A percentile compares a stretch with the other conserved stretches of the same genome.
These are phyloP conservation scores for Drosophila prolongata DNA, from an alignment of 2,888 invertebrate genomes.

Conservation along the genomic window DNA sequence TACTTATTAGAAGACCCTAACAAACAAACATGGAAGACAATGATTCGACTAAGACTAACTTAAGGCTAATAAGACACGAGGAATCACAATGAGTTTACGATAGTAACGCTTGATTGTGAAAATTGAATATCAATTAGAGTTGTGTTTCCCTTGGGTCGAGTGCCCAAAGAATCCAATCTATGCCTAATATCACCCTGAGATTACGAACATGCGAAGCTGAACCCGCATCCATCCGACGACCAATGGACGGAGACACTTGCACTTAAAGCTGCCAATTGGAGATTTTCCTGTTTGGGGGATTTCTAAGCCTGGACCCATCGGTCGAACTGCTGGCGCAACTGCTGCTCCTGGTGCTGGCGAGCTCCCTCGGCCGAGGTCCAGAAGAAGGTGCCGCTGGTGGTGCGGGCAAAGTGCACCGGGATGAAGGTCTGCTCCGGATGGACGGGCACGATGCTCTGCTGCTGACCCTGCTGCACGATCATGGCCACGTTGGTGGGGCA, in stretches of 20 bases:
- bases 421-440: slow-evolving; percentile 80
- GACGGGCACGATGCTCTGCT: slow-evolving; percentile 82
- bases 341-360: slow-evolving; percentile 65
- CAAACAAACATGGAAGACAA: slow-evolving; percentile 82
- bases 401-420: slow-evolving; percentile 92
- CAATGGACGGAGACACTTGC: slow-evolving; percentile 56
- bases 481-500: slow-evolving; percentile 89
- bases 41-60: slow-evolving; percentile 67
- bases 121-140: slow-evolving; percentile 72
- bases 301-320: slow-evolving; percentile 82
- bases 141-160: slow-evolving; percentile 35
- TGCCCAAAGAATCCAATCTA: slow-evolving; percentile 56
- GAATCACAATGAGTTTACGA: slow-evolving; percentile 62
- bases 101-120: slow-evolving; percentile 49
- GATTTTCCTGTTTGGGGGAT: slow-evolving; percentile 7
- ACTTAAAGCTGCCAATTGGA: slow-evolving; percentile 75
- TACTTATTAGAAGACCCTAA: slow-evolving; percentile 50
- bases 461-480: slow-evolving; percentile 87
- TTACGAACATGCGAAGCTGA: slow-evolving; percentile 57
- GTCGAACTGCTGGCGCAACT: slow-evolving; percentile 73
- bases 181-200: slow-evolving; percentile 81
- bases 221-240: slow-evolving; percentile 32
- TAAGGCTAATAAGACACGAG: slow-evolving; percentile 52
- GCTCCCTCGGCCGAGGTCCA: slow-evolving; percentile 87
- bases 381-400: slow-evolving; percentile 92